Evolutionary conservation across 2,113 vertebrate genomes (phyloP), one percentile per base, ranked within the genome.

Genomic region (Elephas maximus): DNA sequence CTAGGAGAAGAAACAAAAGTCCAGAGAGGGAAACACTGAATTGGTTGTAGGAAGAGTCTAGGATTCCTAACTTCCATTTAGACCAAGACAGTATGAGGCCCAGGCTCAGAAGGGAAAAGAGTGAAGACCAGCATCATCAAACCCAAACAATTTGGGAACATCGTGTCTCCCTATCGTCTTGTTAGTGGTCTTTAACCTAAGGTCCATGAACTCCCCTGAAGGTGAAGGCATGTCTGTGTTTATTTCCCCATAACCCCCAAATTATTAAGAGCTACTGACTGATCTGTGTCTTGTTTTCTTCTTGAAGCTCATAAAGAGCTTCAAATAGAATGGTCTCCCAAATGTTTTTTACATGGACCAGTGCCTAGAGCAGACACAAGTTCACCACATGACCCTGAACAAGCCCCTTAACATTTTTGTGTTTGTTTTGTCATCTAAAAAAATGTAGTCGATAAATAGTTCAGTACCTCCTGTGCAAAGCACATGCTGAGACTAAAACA

Each of bases 361-460:
- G 6, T 26, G 9, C 33, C 45, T 45, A 41, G 57, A 45, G 57
- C 44, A 87, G 67, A 80, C 57, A 33, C 0, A 2, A 62, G 63
- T 23, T 91, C 20, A 63, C 79, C 51, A 10, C 0, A 1, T 73
- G 80, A 89, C 51, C n/a, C 65, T 45, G 26, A 97, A 73, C 41
- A 84, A 95, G 48, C 20, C 5, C 51, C 5, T 73, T 45, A 41
- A 83, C 17, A 24, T 20, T 71, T 79, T 44, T 57, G 17, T 14
- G 24, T 37, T 33, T 92, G n/a, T 96, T 81, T 71, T 53, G 57
- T 95, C 71, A 73, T 62, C 62, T 62, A 14, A 91, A 85, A 79
- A 79, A 69, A 88, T n/a, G 24, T 51, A 82, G 1, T 14, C 67
- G 67, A 62, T 88, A 90, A 53, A 30, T 53, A 71, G 60, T 88